Base-by-base conservation (phyloP, 2,113 vertebrate genomes). In the Fukomys damarensis region DNA sequence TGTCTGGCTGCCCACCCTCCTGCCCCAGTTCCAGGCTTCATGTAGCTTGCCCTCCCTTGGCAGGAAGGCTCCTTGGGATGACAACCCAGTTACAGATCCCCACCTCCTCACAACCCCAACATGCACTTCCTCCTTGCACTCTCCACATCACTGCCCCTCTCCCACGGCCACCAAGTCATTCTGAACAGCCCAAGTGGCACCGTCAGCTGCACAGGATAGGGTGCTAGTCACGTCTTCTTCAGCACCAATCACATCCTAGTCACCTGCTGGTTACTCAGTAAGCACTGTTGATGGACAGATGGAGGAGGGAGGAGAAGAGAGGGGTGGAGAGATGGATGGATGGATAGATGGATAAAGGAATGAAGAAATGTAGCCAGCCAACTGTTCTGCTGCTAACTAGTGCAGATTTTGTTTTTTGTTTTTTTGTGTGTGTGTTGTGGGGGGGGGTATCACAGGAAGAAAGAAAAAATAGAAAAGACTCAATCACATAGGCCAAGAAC, bases 51-150 rank as follows among this genome's bases (percentile, higher is more conserved):
- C n/a, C 20, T 92, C 93, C 94, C 76, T 38, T 6, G 52, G 85
- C 70, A 54, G n/a, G 17, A 83, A 59, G 79, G 79, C 58, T 94
- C 56, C 86, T 86, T 16, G 0, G 72, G 59, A 86, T n/a, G 43
- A 52, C 79, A 84, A 82, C 92, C 90, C 93, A 95, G 81, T 95
- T 82, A 87, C 52, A 91, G 35, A 52, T 41, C n/a, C 56, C 14
- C 20, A 35, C 72, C 65, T 86, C 17, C 65, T 79, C 32, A 1
- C 0, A 1, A 26, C 38, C 49, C 74, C n/a, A 52, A 38, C 38
- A 28, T 41, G 58, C 43, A 32, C 41, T n/a, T 66, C 32, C 72
- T 59, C 92, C 49, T 38, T 4, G 2, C 9, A 7, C 63, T 41
- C 12, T 43, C 74, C 7, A 0, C 0, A 17, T 49, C 19, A 5